Evolutionary conservation across 1,140 invertebrate species (phyloP).

Genomic region (Ostrea edulis): DNA sequence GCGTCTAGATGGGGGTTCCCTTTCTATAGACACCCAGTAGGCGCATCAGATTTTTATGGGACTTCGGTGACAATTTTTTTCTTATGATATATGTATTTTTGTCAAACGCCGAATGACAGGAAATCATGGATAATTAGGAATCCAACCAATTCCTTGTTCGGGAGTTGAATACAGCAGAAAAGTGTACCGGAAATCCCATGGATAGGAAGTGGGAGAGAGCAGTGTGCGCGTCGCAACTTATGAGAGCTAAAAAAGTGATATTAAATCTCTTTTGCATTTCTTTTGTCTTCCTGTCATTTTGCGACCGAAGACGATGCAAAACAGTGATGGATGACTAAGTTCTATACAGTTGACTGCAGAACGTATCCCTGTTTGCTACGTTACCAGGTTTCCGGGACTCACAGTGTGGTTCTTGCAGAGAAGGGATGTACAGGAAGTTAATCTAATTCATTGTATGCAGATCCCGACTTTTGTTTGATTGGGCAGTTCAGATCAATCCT

Average conservation of each 20-base stretch:
- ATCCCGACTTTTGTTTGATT: conserved; percentile 20
- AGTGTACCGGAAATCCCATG: neutral
- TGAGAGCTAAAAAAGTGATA: neutral
- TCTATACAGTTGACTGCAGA: neutral
- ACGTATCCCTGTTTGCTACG: neutral
- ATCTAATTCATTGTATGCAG: conserved; percentile 33
- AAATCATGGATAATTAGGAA: conserved; percentile 21
- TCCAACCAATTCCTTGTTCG: conserved; percentile 7
- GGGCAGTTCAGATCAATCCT: conserved; percentile 6
- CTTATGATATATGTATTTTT: conserved; percentile 27
- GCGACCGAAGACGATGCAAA: neutral
- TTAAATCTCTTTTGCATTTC: conserved; percentile 6
- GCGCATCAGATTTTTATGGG: conserved; percentile 8
- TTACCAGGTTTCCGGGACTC: neutral
- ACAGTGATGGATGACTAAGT: neutral
- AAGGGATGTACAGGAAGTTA: conserved; percentile 27
- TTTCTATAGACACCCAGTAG: conserved; percentile 24
- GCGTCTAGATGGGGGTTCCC: conserved; percentile 1
- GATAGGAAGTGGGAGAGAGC: neutral
- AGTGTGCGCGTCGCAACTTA: neutral
- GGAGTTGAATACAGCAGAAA: neutral
- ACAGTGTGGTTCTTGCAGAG: conserved; percentile 7
- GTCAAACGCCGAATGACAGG: conserved; percentile 20
- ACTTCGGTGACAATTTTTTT: neutral
- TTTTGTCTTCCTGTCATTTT: conserved; percentile 16